Percentiles rank a stretch among this genome's conserved stretches.
These are phyloP conservation scores for Sinella curviseta DNA, from an alignment of 1,140 invertebrate species.

Conservation along the genomic window DNA sequence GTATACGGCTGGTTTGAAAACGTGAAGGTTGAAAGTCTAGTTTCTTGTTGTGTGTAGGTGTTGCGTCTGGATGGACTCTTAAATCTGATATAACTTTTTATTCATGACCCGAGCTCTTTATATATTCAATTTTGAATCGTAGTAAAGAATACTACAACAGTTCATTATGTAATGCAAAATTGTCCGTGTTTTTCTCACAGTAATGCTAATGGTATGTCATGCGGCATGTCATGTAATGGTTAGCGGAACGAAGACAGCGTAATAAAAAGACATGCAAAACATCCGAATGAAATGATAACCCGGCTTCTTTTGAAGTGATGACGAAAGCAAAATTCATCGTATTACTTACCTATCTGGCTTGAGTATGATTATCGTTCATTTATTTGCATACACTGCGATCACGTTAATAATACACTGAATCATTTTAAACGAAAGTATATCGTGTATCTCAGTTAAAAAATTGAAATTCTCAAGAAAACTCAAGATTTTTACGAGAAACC, in stretches of 20 bases:
- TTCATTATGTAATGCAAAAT: too few relatives aligned
- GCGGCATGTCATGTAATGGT: background rate
- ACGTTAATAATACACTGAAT: background rate
- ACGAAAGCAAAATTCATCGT: background rate
- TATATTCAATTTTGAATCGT: too few relatives aligned
- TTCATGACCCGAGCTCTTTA: background rate
- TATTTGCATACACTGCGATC: background rate
- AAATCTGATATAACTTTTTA: background rate
- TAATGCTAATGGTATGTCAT: background rate
- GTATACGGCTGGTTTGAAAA: too few relatives aligned
- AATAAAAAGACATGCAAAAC: background rate
- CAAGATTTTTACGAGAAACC: too few relatives aligned
- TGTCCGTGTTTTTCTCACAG: too few relatives aligned
- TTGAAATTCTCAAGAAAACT: background rate
- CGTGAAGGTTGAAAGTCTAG: too few relatives aligned
- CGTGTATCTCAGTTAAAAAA: background rate
- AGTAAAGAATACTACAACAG: too few relatives aligned
- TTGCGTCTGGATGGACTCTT: background rate
- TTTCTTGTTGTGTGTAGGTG: too few relatives aligned
- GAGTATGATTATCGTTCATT: background rate
- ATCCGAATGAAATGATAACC: conserved; percentile 10
- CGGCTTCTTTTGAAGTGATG: background rate
- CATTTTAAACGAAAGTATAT: background rate
- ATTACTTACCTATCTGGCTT: too few relatives aligned
- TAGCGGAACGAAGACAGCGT: background rate